Evolutionary conservation across 2,113 vertebrate genomes (phyloP).

Genomic region (Oryzias woworae): DNA sequence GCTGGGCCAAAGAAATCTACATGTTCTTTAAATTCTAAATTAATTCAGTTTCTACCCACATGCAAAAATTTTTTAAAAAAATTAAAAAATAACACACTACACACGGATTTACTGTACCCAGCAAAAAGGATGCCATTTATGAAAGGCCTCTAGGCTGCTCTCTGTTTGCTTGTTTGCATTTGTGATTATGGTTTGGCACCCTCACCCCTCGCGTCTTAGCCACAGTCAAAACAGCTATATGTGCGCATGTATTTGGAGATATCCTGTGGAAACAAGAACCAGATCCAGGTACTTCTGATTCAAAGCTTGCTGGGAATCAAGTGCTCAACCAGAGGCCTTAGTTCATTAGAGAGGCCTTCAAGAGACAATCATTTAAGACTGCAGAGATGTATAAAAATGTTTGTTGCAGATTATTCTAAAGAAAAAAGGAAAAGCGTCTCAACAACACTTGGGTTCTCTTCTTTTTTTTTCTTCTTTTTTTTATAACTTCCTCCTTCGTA

Average conservation of each 20-base stretch:
- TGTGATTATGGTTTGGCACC: slow-evolving; percentile 70
- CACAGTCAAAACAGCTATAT: slow-evolving; percentile 56
- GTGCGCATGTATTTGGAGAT: slow-evolving; percentile 54
- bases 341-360: slow-evolving; percentile 18
- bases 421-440: slow-evolving; percentile 1
- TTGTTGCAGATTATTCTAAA: slow-evolving; percentile 7
- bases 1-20: slow-evolving; percentile 65
- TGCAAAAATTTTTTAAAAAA: slow-evolving; percentile 18
- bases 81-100: slow-evolving; percentile 45
- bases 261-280: slow-evolving; percentile 53
- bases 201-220: slow-evolving; percentile 42
- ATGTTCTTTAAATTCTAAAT: slow-evolving; percentile 49
- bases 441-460: background rate
- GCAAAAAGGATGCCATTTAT: slow-evolving; percentile 69
- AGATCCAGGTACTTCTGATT: slow-evolving; percentile 45
- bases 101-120: slow-evolving; percentile 63
- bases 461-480: slow-evolving; percentile 14
- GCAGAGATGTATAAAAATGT: slow-evolving; percentile 9
- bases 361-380: slow-evolving; percentile 12
- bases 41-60: slow-evolving; percentile 17
- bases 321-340: slow-evolving; percentile 14
- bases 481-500: slow-evolving; percentile 25
- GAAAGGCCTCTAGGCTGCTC: slow-evolving; percentile 58
- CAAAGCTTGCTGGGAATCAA: slow-evolving; percentile 27
- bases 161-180: slow-evolving; percentile 71